Conservation (phyloP, 1,140 invertebrate genomes). For the Coelopa frigida region DNA sequence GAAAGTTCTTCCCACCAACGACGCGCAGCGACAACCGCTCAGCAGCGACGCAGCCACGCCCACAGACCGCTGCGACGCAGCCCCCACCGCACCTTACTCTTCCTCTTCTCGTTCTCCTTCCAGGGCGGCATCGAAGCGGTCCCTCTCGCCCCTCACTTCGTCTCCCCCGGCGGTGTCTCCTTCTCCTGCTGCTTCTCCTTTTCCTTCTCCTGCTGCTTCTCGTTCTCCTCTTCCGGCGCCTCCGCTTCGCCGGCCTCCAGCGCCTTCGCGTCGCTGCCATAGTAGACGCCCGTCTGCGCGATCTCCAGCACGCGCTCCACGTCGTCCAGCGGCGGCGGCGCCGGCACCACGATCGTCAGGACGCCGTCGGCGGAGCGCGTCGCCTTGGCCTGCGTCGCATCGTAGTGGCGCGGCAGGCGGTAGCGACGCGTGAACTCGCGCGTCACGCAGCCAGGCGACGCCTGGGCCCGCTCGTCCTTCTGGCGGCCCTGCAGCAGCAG, state of each 20-base stretch:
- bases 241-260: conserved; percentile 23
- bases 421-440: conserved; percentile 33
- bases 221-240: conserved; percentile 18
- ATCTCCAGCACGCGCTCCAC: conserved; percentile 39
- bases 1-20: too few species aligned
- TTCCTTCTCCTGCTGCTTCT: neutral
- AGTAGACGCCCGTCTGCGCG: conserved; percentile 35
- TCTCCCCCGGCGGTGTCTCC: neutral
- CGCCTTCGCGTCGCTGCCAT: conserved; percentile 33
- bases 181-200: neutral
- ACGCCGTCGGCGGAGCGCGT: conserved; percentile 40
- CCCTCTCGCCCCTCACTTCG: conserved; percentile 11
- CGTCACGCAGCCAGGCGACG: conserved; percentile 30
- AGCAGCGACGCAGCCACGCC: too few species aligned
- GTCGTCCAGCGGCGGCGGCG: conserved; percentile 38
- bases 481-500: conserved; percentile 36
- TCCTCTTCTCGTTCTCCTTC: too few species aligned
- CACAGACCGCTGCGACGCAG: too few species aligned
- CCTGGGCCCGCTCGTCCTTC: conserved; percentile 30
- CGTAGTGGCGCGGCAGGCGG: conserved; percentile 38
- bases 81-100: too few species aligned
- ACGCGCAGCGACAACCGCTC: too few species aligned
- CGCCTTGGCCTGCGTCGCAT: conserved; percentile 33
- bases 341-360: conserved; percentile 38
- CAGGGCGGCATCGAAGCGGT: too few species aligned